These are phyloP conservation scores for Lipotes vexillifer DNA, from an alignment of 2,113 vertebrate genomes.

Conservation along the genomic window DNA sequence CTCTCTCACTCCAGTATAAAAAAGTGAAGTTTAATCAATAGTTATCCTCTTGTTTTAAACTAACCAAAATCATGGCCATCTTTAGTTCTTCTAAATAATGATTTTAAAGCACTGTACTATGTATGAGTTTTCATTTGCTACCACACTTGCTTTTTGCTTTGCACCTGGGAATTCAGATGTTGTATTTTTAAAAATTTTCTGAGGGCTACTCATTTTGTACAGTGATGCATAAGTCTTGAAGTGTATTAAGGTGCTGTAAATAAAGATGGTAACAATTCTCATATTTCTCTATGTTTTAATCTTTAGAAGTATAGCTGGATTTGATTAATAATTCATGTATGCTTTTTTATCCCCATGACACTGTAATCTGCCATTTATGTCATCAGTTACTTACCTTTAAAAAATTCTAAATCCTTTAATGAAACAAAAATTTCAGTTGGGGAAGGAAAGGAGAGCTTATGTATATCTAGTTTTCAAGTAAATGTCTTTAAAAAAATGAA, in stretches of 20 bases:
- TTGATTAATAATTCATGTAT: not conserved
- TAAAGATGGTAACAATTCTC: not conserved
- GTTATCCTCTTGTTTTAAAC: conserved; percentile 28
- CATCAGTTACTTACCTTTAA: not conserved
- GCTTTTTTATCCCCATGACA: not conserved
- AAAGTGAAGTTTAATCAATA: conserved; percentile 9
- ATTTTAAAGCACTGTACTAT: not conserved
- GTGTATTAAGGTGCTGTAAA: not conserved
- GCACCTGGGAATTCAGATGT: not conserved
- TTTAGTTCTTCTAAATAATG: conserved; percentile 33
- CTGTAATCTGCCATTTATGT: not conserved
- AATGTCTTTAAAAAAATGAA: not conserved
- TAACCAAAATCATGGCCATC: not conserved
- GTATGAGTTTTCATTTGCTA: not conserved
- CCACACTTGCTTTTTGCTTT: not conserved
- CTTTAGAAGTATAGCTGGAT: conserved; percentile 5
- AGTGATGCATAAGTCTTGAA: not conserved
- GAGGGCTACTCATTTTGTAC: not conserved
- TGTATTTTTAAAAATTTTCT: conserved; percentile 29
- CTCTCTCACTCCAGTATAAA: conserved; percentile 7
- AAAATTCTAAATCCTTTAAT: conserved; percentile 7
- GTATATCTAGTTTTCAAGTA: conserved; percentile 34
- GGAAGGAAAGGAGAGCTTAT: not conserved
- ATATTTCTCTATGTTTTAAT: conserved; percentile 27
- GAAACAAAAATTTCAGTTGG: conserved; percentile 24